Evolutionary conservation across 2,797 vertebrate species (phyloP).

Genomic region (Sphaeramia orbicularis): DNA sequence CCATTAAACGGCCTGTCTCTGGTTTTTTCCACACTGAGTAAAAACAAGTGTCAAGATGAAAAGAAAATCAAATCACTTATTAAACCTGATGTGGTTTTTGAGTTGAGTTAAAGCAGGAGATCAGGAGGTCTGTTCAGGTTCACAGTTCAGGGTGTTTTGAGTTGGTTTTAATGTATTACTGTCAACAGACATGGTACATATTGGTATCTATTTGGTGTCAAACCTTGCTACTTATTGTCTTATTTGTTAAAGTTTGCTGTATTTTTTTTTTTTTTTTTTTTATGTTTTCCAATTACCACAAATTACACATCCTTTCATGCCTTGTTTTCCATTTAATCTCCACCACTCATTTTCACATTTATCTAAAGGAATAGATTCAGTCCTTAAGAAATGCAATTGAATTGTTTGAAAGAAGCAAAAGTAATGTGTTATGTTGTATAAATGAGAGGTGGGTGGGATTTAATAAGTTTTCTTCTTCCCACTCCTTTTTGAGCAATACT

Average conservation of each 20-base stretch:
- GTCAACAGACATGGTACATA: not conserved
- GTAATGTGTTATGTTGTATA: too few species aligned
- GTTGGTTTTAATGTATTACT: conserved; percentile 11
- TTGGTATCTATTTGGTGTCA: not conserved
- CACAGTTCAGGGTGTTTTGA: conserved; percentile 2
- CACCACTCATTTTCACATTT: conserved; percentile 6
- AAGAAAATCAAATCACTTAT: conserved; percentile 14
- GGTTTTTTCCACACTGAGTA: not conserved
- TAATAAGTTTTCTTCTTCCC: too few species aligned
- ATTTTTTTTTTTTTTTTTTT: not conserved
- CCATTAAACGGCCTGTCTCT: not conserved
- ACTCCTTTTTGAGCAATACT: too few species aligned
- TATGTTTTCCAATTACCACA: not conserved
- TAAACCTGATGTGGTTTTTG: conserved; percentile 2
- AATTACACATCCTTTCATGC: not conserved
- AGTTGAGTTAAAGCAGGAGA: not conserved
- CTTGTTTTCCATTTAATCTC: not conserved
- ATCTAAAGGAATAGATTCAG: conserved; percentile 12
- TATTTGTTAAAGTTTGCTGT: not conserved
- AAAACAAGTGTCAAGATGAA: conserved; percentile 25
- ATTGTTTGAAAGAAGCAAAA: too few species aligned
- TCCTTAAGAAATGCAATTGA: too few species aligned
- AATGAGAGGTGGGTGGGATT: too few species aligned
- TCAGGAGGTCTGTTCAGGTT: not conserved
- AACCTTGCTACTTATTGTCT: not conserved